Base-by-base conservation (phyloP, 2,797 vertebrate genomes). In the Catharus ustulatus region DNA sequence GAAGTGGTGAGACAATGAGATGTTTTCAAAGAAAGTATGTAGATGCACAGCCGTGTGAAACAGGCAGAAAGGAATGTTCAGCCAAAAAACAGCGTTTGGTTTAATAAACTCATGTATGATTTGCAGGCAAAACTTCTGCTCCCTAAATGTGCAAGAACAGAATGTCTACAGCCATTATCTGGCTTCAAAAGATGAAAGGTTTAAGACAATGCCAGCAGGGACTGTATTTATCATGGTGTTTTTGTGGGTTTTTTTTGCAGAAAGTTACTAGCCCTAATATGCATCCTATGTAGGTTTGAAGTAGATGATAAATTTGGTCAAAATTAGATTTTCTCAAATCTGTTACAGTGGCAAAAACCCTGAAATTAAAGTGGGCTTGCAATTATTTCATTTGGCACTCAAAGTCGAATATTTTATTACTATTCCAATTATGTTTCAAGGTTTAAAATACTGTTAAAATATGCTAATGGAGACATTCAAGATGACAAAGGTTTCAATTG, bases 391-490 rank as follows among this genome's bases (percentile, higher is more conserved):
- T 62, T 84, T 32, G 21, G 24, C 51, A 69, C n/a, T 92, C n/a
- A 55, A 66, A 69, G 36, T 8, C 45, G 51, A 92, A 87, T 94
- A 78, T 75, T 80, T 90, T 74, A 68, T 68, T 89, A 59, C 34
- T 26, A 73, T 69, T 87, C 73, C 1, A 9, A 83, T 91, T 94
- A 93, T 42, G 18, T 59, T 89, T 80, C 55, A 81, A 84, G 20
- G 26, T 63, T 77, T 83, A 87, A 89, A 94, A 91, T 13, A 59
- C 78, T 61, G 40, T 42, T 91, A 75, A 85, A 89, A 78, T 87
- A 85, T 84, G 51, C 23, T 92, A 97, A 92, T 85, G 83, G 66
- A 94, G 64, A 87, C 4, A 5, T 58, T 89, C 43, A 52, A 40
- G 78, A 78, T 58, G 43, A 87, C 38, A 93, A 67, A 87, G 88